These are phyloP conservation scores for Plebejus melissa DNA, from an alignment of 2,888 invertebrate species.

Conservation along the genomic window DNA sequence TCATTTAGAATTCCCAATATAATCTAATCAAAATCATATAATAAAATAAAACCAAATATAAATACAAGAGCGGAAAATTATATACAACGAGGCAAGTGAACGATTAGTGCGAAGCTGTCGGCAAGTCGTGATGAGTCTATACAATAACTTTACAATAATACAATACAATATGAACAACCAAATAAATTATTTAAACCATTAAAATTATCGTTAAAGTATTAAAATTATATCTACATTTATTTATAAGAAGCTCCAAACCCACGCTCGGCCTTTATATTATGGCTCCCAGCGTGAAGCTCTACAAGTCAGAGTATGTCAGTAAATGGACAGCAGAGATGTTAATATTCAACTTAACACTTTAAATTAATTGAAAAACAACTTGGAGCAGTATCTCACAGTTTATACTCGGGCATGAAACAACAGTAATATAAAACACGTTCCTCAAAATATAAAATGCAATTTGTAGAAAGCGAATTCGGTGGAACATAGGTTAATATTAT, in stretches of 20 bases:
- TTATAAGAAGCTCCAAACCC: background rate
- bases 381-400: background rate
- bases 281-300: background rate
- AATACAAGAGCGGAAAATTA: slow-evolving; percentile 15
- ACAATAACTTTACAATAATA: slow-evolving; percentile 15
- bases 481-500: slow-evolving; percentile 12
- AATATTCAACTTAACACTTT: background rate
- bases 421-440: background rate
- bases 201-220: slow-evolving; percentile 14
- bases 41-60: slow-evolving; percentile 3
- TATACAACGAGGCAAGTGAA: slow-evolving; percentile 25
- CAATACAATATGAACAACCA: slow-evolving; percentile 25
- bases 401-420: background rate
- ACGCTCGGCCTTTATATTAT: background rate
- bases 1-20: background rate
- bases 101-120: slow-evolving; percentile 19
- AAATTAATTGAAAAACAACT: background rate
- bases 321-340: background rate
- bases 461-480: slow-evolving; percentile 15
- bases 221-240: slow-evolving; percentile 19
- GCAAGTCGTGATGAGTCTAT: slow-evolving; percentile 16
- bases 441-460: slow-evolving; percentile 25
- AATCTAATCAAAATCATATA: background rate
- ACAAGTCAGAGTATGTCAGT: background rate
- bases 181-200: slow-evolving; percentile 26